Evolutionary conservation across 2,113 vertebrate genomes (phyloP).

Genomic region (Tetrax tetrax): DNA sequence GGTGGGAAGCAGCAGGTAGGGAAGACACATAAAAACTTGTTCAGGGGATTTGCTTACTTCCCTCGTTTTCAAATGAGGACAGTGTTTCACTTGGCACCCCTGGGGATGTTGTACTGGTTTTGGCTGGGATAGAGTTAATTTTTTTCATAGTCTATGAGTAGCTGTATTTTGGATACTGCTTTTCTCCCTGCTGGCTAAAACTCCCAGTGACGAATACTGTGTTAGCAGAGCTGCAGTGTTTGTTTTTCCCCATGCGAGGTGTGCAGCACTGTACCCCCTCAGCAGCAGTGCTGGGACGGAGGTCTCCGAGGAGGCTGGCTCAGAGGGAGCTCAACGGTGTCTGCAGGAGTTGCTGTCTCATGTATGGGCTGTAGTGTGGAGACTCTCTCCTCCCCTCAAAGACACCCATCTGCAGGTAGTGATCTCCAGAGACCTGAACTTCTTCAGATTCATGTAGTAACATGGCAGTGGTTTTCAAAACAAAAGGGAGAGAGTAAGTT

Average conservation of each 20-base stretch:
- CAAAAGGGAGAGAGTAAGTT: neutral
- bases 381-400: neutral
- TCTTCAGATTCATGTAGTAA: neutral
- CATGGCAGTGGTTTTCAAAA: neutral
- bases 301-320: neutral
- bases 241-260: neutral
- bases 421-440: neutral
- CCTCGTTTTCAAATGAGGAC: neutral
- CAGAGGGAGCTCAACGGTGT: neutral
- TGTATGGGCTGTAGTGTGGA: neutral
- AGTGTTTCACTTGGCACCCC: neutral
- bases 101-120: neutral
- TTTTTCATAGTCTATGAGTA: neutral
- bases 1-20: neutral
- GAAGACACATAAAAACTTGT: neutral
- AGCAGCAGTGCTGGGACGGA: rapidly evolving
- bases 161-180: neutral
- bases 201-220: neutral
- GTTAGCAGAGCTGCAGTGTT: neutral
- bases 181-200: neutral
- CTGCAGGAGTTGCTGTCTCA: neutral
- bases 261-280: rapidly evolving
- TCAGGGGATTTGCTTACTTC: neutral
- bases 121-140: neutral
- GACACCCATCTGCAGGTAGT: no score